Evolutionary conservation across 2,113 vertebrate species (phyloP).

Genomic region (Pollachius pollachius): DNA sequence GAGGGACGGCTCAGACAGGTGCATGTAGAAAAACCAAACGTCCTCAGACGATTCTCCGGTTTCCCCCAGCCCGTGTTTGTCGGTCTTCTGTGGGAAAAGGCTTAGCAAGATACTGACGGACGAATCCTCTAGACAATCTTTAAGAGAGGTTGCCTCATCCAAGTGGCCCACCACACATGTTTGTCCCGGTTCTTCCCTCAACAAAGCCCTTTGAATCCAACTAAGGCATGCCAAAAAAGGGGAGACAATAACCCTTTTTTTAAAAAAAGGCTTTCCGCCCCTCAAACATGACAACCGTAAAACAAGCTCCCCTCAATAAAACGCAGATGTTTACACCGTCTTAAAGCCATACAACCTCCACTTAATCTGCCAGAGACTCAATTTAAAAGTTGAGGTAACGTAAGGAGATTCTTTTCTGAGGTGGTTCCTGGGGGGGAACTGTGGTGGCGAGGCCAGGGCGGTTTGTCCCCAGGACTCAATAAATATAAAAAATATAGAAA

Average conservation of each 20-base stretch:
- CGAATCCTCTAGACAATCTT: slow-evolving; percentile 15
- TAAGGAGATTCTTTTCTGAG: too few species aligned
- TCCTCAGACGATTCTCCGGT: not conserved
- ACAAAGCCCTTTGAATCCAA: not conserved
- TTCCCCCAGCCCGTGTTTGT: not conserved
- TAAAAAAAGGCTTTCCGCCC: not conserved
- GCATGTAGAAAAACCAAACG: not conserved
- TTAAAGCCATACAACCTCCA: too few species aligned
- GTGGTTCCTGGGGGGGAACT: too few species aligned
- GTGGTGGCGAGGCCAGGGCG: too few species aligned
- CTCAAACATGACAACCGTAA: not conserved
- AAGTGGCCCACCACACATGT: not conserved
- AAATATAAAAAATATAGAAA: too few species aligned
- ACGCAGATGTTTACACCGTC: too few species aligned
- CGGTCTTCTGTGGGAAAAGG: slow-evolving; percentile 43
- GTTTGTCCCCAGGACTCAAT: too few species aligned
- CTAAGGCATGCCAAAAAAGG: not conserved
- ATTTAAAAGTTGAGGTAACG: too few species aligned
- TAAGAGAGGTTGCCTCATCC: slow-evolving; percentile 24
- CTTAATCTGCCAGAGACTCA: too few species aligned
- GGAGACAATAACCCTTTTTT: not conserved
- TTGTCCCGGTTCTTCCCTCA: not conserved
- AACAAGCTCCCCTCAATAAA: not conserved
- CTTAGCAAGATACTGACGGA: slow-evolving; percentile 27
- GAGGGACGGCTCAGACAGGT: slow-evolving; percentile 1